Base-by-base conservation (phyloP, 1,140 invertebrate genomes). In the Lamellibrachia luymesi region DNA sequence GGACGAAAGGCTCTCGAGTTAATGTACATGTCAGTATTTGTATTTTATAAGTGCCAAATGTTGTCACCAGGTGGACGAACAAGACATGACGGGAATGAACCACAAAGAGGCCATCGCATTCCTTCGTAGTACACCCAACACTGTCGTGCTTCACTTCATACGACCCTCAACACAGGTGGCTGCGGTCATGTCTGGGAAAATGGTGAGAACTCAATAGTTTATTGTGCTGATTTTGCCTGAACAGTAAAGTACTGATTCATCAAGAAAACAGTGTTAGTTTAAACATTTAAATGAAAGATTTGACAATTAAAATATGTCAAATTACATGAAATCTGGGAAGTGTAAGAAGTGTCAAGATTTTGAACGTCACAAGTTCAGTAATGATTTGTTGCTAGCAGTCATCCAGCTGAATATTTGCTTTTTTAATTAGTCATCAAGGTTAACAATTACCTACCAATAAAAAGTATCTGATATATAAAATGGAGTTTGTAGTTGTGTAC, bases 71-170 rank as follows among this genome's bases (percentile, higher is more conserved):
- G 98, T 98, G 8, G 98, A 98, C 96, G 97, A 97, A 95, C 97
- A 97, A 25, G 97, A 98, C 93, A 97, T 98, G 96, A 98, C 97
- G 2, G 97, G 97, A 90, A 97, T 98, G 97, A 98, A 97, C 94
- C 98, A 98, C 96, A 97, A 98, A 95, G 98, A 98, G 95, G 98
- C 98, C 25, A 98, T 98, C 7, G 97, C 97, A 93, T 97, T 98
- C 94, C 96, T 98, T 5, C 96, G 98, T 90, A 97, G 98, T 94
- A 98, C 98, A 94, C 98, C 97, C 2, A 97, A 98, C 1, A 97
- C 97, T 92, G 98, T 98, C 49, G 97, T 97, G 91, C 96, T 98
- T 90, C 97, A 97, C 56, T 96, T 98, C 52, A 91, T 93, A 8
- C 50, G 27, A 17, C 50, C 92, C 4, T 50, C 90, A 25, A 10